Evolutionary conservation across 2,888 invertebrate species (phyloP).

Genomic region (Drosophila fungiperda): DNA sequence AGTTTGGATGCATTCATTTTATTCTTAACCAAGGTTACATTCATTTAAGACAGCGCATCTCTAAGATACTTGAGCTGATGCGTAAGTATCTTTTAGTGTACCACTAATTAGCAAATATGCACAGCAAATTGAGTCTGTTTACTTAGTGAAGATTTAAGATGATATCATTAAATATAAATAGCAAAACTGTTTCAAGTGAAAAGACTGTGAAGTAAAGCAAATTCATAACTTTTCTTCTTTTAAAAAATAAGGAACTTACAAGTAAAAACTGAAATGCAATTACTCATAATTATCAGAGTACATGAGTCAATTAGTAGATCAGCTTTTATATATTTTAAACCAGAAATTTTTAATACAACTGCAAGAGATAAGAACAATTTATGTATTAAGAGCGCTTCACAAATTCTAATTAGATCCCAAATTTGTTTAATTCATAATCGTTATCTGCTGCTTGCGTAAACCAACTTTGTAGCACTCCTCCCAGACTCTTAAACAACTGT

Average conservation of each 20-base stretch:
- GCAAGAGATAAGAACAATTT: neutral
- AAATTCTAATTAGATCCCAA: neutral
- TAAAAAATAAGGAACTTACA: neutral
- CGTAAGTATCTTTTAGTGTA: constrained; percentile 35
- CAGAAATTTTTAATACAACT: neutral
- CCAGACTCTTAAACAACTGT: neutral
- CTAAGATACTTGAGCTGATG: constrained; percentile 25
- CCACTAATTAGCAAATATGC: constrained; percentile 73
- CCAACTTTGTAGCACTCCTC: constrained; percentile 2
- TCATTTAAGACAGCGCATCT: constrained; percentile 53
- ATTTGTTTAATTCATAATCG: neutral
- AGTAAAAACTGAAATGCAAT: neutral
- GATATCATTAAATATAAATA: constrained; percentile 58
- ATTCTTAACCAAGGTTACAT: constrained; percentile 65
- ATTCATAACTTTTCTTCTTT: neutral
- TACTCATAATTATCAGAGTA: constrained; percentile 57
- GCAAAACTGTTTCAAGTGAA: neutral
- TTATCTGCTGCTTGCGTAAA: constrained; percentile 6
- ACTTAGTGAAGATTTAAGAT: constrained; percentile 49
- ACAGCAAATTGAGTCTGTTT: constrained; percentile 51
- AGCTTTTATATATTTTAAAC: constrained; percentile 12
- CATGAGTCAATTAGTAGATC: constrained; percentile 8
- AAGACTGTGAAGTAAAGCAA: neutral
- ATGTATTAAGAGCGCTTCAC: neutral
- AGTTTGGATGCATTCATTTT: constrained; percentile 38